phyloP scores from a whole-genome alignment of 2,113 vertebrate genomes.

The Mobula birostris region DNA sequence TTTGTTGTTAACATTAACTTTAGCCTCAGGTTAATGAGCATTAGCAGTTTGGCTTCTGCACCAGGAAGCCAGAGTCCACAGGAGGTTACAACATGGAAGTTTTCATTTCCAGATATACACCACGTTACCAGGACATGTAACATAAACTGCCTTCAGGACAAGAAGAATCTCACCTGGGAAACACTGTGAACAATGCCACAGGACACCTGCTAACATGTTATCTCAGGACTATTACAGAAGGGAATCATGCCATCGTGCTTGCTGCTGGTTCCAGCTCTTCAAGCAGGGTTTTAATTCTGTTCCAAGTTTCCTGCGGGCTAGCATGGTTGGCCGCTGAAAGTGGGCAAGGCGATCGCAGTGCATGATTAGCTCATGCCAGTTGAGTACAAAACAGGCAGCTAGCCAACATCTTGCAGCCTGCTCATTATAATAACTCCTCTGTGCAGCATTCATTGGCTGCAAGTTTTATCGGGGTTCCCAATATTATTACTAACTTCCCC shows the following conservation, averaged over 20 bases:
- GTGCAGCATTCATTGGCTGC: too few species aligned
- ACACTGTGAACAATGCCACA: background rate
- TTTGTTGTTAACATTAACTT: background rate
- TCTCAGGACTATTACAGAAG: background rate
- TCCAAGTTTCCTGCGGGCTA: background rate
- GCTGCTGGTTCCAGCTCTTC: background rate
- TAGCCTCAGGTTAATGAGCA: background rate
- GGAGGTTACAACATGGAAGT: background rate
- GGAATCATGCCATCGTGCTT: background rate
- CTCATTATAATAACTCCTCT: too few species aligned
- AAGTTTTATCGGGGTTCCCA: too few species aligned
- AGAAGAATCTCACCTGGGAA: too few species aligned
- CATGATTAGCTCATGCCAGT: too few species aligned
- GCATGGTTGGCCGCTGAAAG: too few species aligned
- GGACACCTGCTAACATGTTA: background rate
- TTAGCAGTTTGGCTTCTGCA: background rate
- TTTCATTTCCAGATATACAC: background rate
- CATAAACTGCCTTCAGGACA: too few species aligned
- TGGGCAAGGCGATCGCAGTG: too few species aligned
- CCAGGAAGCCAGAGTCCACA: background rate
- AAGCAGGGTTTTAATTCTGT: background rate
- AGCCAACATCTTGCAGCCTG: too few species aligned
- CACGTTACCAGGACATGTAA: background rate
- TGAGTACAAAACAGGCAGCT: too few species aligned
- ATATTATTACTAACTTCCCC: too few species aligned